phyloP scores from a whole-genome alignment of 2,113 vertebrate species.

The Craseonycteris thonglongyai region DNA sequence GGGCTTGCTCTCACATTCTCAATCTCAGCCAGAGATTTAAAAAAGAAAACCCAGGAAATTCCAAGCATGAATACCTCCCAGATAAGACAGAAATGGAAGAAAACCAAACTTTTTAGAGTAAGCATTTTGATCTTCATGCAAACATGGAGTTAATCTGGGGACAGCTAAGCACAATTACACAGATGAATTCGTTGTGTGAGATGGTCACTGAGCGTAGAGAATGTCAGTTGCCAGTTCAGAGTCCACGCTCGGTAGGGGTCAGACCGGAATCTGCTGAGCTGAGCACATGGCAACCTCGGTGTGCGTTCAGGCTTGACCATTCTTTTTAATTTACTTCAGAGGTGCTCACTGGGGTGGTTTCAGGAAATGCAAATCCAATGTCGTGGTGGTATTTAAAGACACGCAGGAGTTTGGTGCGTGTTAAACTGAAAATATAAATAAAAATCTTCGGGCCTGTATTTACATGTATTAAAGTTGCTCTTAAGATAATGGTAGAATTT shows the following conservation, averaged over 20 bases:
- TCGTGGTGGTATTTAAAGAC: not conserved
- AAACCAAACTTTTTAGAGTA: slow-evolving; percentile 58
- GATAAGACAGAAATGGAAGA: slow-evolving; percentile 63
- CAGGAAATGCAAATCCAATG: slow-evolving; percentile 41
- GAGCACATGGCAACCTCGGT: slow-evolving; percentile 52
- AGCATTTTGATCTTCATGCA: slow-evolving; percentile 71
- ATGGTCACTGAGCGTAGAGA: slow-evolving; percentile 83
- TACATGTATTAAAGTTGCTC: not conserved
- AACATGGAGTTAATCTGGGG: slow-evolving; percentile 73
- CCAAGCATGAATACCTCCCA: slow-evolving; percentile 53
- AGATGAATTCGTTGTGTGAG: slow-evolving; percentile 84
- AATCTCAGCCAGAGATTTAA: slow-evolving; percentile 11
- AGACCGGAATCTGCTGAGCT: slow-evolving; percentile 71
- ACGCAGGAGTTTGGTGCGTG: not conserved
- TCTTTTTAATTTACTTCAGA: slow-evolving; percentile 38
- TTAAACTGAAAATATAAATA: not conserved
- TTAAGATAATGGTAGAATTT: not conserved
- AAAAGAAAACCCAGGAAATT: slow-evolving; percentile 63
- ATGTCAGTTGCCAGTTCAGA: slow-evolving; percentile 72
- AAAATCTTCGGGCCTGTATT: not conserved
- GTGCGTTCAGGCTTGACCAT: slow-evolving; percentile 64
- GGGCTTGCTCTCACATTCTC: not conserved
- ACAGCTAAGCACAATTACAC: slow-evolving; percentile 75
- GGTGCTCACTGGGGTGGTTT: slow-evolving; percentile 11
- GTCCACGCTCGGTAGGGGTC: slow-evolving; percentile 69